Base-by-base conservation (phyloP, 1,140 invertebrate genomes). In the Atta colombica region DNA sequence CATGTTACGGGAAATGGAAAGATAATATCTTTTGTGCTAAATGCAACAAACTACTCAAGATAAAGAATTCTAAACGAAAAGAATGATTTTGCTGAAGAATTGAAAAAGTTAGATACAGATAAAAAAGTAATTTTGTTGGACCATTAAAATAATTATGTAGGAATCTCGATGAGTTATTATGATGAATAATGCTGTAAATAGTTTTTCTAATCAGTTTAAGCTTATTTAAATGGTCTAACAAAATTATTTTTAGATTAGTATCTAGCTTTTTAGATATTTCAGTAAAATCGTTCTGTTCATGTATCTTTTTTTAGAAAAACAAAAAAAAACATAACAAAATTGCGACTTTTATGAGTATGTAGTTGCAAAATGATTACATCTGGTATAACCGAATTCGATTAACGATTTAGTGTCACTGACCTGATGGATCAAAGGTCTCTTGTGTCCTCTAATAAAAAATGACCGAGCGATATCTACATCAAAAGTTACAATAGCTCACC, bases 401-500 rank as follows among this genome's bases (percentile, higher is more conserved):
- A 65, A 60, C 53, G 74, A 66, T 80, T 80, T 55, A 25, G 66
- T 55, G 63, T 80, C 51, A 80, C 28, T 7, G 14, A 25, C 49
- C 3, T 68, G 31, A 21, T 21, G 28, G 18, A 71, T 53, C 66
- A 55, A 49, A 35, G n/a, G 49, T 51, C 39, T 18, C 51, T 84
- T 63, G 45, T 84, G 25, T 58, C n/a, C n/a, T 60, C 25, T 39
- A 8, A 63, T 18, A 75, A 84, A 84, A 82, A 21, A 74, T 21
- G 61, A 35, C 7, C 28, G 25, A 21, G 2, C 55, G 53, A 31
- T 8, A 60, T 60, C 49, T 58, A 39, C 55, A 75, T 84, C 55
- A 84, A 84, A 84, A 84, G 39, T 60, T 55, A 72, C 55, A 74
- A 74, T 74, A 49, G 63, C 25, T 58, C 53, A 71, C 51, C 60